A percentile compares a stretch with the other conserved stretches of the same genome.
These are phyloP conservation scores for Charina bottae DNA, from an alignment of 2,113 vertebrate species.

Conservation along the genomic window DNA sequence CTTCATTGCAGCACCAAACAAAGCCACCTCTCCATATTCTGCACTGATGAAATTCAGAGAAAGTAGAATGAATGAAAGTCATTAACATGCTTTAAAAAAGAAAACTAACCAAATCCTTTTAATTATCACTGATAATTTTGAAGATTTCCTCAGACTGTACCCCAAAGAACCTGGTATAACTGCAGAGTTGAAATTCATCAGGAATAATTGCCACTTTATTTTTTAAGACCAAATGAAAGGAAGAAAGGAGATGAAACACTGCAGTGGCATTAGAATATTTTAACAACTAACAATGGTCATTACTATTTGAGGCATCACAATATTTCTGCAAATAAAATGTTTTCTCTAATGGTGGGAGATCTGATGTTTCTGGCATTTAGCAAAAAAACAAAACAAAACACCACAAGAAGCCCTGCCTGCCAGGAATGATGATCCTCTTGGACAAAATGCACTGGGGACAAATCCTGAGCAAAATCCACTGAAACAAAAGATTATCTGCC, in stretches of 20 bases:
- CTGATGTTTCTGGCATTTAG: not conserved
- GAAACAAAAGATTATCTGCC: not conserved
- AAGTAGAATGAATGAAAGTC: not conserved
- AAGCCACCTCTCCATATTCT: not conserved
- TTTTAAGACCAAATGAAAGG: not conserved
- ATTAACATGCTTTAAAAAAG: not conserved
- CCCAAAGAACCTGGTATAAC: not conserved
- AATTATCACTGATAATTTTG: not conserved
- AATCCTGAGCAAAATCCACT: not conserved
- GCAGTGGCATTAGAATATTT: not conserved
- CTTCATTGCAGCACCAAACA: not conserved
- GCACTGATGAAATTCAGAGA: not conserved
- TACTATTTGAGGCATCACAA: not conserved
- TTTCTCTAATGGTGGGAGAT: not conserved
- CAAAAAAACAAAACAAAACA: not conserved
- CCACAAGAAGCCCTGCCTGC: no score
- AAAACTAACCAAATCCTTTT: not conserved
- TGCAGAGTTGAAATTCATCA: slow-evolving; percentile 5
- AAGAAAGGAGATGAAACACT: not conserved
- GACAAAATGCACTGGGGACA: not conserved
- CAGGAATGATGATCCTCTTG: not conserved
- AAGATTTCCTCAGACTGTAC: not conserved
- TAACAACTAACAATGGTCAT: not conserved
- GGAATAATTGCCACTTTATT: slow-evolving; percentile 13
- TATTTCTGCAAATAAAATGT: not conserved